phyloP scores from a whole-genome alignment of 2,888 invertebrate genomes.

The Incurvaria masculella region DNA sequence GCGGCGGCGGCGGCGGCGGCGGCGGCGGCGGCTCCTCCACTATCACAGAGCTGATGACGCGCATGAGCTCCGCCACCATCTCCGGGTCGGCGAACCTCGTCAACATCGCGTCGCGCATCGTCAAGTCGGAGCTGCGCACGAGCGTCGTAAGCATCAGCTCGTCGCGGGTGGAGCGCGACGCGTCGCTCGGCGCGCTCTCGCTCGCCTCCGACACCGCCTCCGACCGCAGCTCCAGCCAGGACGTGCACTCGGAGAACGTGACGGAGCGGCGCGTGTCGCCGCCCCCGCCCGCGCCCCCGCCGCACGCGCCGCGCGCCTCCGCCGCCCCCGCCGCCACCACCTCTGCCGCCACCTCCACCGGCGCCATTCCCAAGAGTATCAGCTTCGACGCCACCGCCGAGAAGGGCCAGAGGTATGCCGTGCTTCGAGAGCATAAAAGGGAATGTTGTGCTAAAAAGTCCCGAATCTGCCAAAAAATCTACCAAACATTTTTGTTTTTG shows the following conservation, averaged over 20 bases:
- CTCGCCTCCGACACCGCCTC: conserved; percentile 46
- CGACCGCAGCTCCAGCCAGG: conserved; percentile 48
- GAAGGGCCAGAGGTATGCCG: conserved; percentile 61
- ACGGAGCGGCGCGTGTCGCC: conserved; percentile 43
- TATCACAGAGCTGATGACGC: conserved; percentile 41
- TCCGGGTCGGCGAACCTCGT: conserved; percentile 35
- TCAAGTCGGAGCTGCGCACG: conserved; percentile 41
- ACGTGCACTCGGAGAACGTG: conserved; percentile 45
- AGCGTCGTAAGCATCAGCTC: conserved; percentile 43
- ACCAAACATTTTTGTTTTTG: no score
- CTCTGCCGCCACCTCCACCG: conserved; percentile 70
- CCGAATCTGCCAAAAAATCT: no score
- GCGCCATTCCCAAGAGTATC: conserved; percentile 89
- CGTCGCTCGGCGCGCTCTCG: conserved; percentile 42
- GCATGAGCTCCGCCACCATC: conserved; percentile 43
- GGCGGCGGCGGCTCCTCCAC: conserved; percentile 27
- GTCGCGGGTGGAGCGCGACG: conserved; percentile 38
- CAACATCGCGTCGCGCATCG: conserved; percentile 35
- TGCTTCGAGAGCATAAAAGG: not conserved
- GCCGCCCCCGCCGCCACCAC: conserved; percentile 91
- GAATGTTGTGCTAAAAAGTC: no score
- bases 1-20: no score
- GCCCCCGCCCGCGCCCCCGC: conserved; percentile 25
- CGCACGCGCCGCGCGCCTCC: conserved; percentile 57
- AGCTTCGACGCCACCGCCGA: conserved; percentile 89